Conservation (phyloP, 1,140 invertebrate species). For the Drosophila bocqueti region DNA sequence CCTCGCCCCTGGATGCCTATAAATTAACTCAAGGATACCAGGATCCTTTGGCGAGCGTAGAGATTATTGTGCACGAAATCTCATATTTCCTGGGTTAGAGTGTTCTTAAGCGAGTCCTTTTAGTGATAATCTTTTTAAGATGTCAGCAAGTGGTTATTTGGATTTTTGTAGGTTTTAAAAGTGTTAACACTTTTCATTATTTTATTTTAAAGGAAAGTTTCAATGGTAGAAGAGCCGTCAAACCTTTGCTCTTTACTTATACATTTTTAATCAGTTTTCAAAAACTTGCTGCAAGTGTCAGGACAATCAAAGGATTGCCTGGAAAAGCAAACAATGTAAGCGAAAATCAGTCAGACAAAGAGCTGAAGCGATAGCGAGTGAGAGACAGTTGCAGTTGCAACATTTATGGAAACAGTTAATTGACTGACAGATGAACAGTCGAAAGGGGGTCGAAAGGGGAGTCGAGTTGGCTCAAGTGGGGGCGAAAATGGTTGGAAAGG, state of each 20-base stretch:
- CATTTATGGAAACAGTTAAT: slow-evolving; percentile 75
- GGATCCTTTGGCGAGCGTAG: slow-evolving; percentile 9
- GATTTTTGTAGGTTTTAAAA: not conserved
- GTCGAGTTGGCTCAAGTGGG: not conserved
- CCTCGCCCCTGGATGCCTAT: slow-evolving; percentile 31
- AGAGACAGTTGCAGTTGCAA: slow-evolving; percentile 46
- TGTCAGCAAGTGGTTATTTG: slow-evolving; percentile 35
- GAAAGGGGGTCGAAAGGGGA: not conserved
- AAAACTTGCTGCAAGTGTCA: slow-evolving; percentile 8
- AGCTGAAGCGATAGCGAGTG: slow-evolving; percentile 24
- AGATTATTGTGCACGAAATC: slow-evolving; percentile 25
- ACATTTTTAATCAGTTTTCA: slow-evolving; percentile 38
- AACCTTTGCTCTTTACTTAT: not conserved
- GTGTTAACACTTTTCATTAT: too few species aligned
- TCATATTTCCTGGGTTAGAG: slow-evolving; percentile 6
- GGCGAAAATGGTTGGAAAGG: not conserved
- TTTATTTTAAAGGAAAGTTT: too few species aligned
- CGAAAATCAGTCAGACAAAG: slow-evolving; percentile 43
- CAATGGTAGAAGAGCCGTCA: not conserved
- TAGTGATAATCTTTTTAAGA: slow-evolving; percentile 10
- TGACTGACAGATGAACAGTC: slow-evolving; percentile 67
- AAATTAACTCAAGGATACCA: slow-evolving; percentile 51
- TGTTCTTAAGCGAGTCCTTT: not conserved
- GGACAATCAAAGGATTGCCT: slow-evolving; percentile 6
- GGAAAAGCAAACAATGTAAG: slow-evolving; percentile 33